These are phyloP conservation scores for Plestiodon gilberti DNA, from an alignment of 2,113 vertebrate genomes.

Conservation along the genomic window DNA sequence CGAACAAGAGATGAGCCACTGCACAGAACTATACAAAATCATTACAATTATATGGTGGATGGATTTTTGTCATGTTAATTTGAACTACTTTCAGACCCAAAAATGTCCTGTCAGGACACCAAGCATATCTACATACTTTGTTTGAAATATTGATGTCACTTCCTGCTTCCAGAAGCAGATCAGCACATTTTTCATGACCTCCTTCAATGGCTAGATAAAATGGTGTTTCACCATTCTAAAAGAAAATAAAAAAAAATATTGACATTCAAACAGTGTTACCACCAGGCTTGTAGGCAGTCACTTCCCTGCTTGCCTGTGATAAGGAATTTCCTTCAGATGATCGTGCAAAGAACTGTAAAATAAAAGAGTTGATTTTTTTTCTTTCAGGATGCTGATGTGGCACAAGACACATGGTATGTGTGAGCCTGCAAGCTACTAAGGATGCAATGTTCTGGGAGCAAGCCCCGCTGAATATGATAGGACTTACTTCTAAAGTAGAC, in stretches of 20 bases:
- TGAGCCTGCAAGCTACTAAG: neutral
- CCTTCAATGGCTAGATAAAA: constrained; percentile 84
- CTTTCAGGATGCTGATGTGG: neutral
- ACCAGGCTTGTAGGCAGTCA: neutral
- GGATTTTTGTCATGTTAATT: too few species aligned
- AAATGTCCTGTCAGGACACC: neutral
- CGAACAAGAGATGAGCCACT: neutral
- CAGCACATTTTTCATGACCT: constrained; percentile 81
- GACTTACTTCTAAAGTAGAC: too few species aligned
- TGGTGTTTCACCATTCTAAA: constrained; percentile 84
- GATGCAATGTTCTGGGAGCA: too few species aligned
- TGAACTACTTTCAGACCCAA: neutral
- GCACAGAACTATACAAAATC: neutral
- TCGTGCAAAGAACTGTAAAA: neutral
- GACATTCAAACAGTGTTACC: neutral
- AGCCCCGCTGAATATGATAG: too few species aligned
- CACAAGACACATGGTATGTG: neutral
- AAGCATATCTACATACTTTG: constrained; percentile 67
- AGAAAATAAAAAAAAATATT: constrained; percentile 41
- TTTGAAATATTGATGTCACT: constrained; percentile 85
- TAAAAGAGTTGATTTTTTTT: neutral
- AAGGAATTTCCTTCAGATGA: neutral
- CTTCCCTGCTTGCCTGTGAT: accelerated
- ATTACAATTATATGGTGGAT: too few species aligned
- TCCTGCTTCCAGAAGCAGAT: constrained; percentile 80